These are phyloP conservation scores for Cosmorhoe ocellata DNA, from an alignment of 2,888 invertebrate genomes.

Conservation along the genomic window DNA sequence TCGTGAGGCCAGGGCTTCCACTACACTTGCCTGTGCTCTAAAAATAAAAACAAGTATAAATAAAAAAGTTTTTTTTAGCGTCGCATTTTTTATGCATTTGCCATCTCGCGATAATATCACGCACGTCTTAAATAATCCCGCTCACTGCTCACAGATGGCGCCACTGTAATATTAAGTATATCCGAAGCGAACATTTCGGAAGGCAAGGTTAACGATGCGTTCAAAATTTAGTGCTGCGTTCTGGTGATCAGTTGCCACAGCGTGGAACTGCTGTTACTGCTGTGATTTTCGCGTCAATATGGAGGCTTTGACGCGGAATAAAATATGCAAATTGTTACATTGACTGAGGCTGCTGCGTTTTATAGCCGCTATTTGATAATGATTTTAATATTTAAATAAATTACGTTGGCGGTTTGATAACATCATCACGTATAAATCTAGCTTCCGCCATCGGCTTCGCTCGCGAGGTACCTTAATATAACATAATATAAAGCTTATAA, in stretches of 20 bases:
- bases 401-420: no score
- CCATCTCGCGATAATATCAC: slow-evolving; percentile 8
- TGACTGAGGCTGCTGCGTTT: slow-evolving; percentile 3
- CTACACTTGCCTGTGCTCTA: no score
- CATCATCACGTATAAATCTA: no score
- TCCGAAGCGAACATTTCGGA: slow-evolving; percentile 47
- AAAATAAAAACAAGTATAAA: no score
- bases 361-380: neutral
- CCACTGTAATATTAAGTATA: slow-evolving; percentile 64
- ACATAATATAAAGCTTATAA: no score
- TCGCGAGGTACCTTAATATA: no score
- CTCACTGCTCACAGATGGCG: slow-evolving; percentile 61
- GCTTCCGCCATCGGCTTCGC: no score
- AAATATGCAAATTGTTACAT: slow-evolving; percentile 18
- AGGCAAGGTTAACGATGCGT: slow-evolving; percentile 60
- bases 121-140: slow-evolving; percentile 14
- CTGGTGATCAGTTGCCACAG: slow-evolving; percentile 23
- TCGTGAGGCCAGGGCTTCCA: no score
- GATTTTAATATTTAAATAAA: neutral
- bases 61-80: no score
- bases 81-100: no score
- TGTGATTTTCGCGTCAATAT: slow-evolving; percentile 20
- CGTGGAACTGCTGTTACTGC: slow-evolving; percentile 23
- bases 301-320: slow-evolving; percentile 13
- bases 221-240: slow-evolving; percentile 68